Evolutionary conservation across 2,888 invertebrate species (phyloP).

Genomic region (Rosalia funebris): DNA sequence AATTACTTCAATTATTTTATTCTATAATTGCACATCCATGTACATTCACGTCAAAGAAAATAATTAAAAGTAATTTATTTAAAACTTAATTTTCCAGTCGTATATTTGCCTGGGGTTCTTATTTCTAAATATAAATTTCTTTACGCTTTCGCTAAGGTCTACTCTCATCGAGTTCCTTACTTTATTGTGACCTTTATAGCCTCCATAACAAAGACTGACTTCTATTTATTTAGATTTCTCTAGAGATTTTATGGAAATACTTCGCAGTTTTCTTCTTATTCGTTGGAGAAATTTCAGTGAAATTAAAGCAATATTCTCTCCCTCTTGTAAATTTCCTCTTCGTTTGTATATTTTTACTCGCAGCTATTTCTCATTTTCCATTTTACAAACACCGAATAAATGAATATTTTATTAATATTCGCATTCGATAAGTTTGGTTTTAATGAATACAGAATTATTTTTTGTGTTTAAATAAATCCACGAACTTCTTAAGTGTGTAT

Average conservation of each 20-base stretch:
- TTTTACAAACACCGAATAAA: slow-evolving; percentile 26
- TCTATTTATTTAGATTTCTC: slow-evolving; percentile 62
- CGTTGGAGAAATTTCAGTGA: slow-evolving; percentile 45
- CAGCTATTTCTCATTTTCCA: slow-evolving; percentile 27
- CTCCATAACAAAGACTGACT: slow-evolving; percentile 56
- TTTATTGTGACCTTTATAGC: slow-evolving; percentile 51
- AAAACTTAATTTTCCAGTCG: slow-evolving; percentile 35
- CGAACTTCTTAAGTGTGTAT: neutral
- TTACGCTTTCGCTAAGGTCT: slow-evolving; percentile 27
- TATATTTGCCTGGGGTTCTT: slow-evolving; percentile 35
- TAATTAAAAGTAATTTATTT: slow-evolving; percentile 33
- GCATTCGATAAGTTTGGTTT: slow-evolving; percentile 23
- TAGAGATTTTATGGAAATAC: slow-evolving; percentile 62
- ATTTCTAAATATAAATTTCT: slow-evolving; percentile 36
- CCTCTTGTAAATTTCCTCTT: slow-evolving; percentile 35
- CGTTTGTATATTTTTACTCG: slow-evolving; percentile 37
- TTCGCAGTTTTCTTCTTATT: slow-evolving; percentile 59
- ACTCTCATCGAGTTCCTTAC: slow-evolving; percentile 24
- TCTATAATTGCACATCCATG: neutral
- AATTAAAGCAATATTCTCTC: slow-evolving; percentile 47
- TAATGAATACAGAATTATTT: slow-evolving; percentile 18
- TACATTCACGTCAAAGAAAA: slow-evolving; percentile 27
- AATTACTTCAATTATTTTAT: neutral
- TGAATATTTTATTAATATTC: slow-evolving; percentile 29
- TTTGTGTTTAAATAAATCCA: neutral